phyloP scores from a whole-genome alignment of 2,113 vertebrate genomes.

The Aspidoscelis tigris region DNA sequence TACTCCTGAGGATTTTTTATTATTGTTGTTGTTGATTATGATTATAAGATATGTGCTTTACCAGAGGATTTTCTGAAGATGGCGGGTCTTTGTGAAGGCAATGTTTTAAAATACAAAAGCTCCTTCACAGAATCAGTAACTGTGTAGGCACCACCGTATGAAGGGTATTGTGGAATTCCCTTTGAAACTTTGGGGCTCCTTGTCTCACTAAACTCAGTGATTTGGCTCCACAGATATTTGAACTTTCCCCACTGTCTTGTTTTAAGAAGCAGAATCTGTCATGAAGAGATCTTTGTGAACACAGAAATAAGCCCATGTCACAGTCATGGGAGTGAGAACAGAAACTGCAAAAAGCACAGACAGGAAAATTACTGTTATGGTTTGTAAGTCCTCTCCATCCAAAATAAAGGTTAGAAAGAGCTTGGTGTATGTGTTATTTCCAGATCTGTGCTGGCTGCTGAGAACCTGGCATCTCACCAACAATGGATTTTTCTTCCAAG shows the following conservation, averaged over 20 bases:
- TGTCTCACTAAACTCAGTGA: neutral
- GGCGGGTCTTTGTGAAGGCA: neutral
- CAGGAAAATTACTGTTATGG: conserved; percentile 32
- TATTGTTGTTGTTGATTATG: neutral
- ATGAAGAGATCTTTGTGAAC: neutral
- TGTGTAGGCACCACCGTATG: neutral
- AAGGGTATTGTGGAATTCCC: neutral
- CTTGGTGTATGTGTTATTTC: conserved; percentile 17
- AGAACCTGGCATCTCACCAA: conserved; percentile 24
- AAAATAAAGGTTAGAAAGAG: conserved; percentile 39
- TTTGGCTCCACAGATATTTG: neutral
- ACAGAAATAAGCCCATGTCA: conserved; percentile 34
- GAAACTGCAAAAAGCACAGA: neutral
- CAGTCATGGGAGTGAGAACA: neutral
- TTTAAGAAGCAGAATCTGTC: neutral
- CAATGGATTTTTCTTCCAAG: conserved; percentile 23
- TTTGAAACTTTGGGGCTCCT: neutral
- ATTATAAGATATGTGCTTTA: too few species aligned
- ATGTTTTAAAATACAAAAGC: neutral
- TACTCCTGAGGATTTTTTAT: neutral
- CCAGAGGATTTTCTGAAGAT: neutral
- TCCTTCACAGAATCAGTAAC: neutral
- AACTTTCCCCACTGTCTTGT: neutral
- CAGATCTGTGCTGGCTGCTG: conserved; percentile 53
- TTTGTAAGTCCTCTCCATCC: conserved; percentile 28